phyloP scores from a whole-genome alignment of 2,113 vertebrate species.

The Geothlypis trichas region DNA sequence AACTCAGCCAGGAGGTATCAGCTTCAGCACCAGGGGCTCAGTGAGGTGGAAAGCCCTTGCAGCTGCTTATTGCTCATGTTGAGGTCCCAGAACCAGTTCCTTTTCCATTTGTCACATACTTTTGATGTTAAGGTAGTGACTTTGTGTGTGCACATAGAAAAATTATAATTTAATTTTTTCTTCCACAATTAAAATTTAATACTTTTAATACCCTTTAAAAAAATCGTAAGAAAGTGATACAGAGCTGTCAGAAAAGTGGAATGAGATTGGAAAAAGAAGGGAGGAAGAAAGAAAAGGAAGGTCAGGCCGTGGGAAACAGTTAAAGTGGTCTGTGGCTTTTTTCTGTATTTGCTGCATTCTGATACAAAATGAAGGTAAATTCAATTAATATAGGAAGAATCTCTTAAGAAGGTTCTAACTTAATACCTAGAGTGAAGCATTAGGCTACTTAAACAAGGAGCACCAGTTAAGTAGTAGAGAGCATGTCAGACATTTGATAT shows the following conservation, averaged over 20 bases:
- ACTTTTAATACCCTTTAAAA: not conserved
- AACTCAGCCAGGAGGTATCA: not conserved
- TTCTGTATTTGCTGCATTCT: not conserved
- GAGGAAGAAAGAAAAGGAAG: not conserved
- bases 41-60: not conserved
- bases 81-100: not conserved
- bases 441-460: not conserved
- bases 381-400: not conserved
- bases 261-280: not conserved
- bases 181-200: not conserved
- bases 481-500: not conserved
- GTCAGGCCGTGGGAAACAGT: not conserved
- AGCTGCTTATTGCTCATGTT: not conserved
- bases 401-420: not conserved
- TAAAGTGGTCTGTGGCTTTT: not conserved
- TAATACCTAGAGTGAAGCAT: not conserved
- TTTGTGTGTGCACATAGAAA: not conserved
- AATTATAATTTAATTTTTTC: not conserved
- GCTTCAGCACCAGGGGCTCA: not conserved
- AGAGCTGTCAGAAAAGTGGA: not conserved
- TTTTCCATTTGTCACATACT: not conserved
- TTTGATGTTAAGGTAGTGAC: not conserved
- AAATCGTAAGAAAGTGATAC: not conserved
- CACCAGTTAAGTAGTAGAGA: not conserved
- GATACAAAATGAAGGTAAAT: not conserved